Conservation (phyloP, 2,888 invertebrate species). For the Thelaira solivaga region DNA sequence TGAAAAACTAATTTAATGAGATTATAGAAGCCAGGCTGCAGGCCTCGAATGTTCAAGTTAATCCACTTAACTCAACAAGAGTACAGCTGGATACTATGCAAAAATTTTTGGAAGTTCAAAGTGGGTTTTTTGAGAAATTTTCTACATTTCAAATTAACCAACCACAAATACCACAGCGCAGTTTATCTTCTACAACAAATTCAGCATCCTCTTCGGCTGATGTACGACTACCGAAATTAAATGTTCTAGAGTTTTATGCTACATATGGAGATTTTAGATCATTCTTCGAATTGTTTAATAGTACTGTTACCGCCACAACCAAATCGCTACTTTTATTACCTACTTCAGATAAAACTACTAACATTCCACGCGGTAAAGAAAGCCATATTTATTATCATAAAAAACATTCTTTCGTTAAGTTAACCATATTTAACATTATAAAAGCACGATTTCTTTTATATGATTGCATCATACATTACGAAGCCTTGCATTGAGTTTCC, state of each 20-base stretch:
- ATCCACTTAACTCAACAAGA: background rate
- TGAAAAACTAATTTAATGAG: background rate
- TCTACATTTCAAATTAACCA: background rate
- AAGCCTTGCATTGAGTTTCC: too few species aligned
- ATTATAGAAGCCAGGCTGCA: background rate
- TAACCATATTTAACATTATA: too few species aligned
- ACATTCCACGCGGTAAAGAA: too few species aligned
- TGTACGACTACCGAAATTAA: constrained; percentile 26
- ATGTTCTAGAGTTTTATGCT: background rate
- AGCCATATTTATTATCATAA: too few species aligned
- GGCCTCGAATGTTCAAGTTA: background rate
- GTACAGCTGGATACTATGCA: background rate
- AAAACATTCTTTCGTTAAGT: too few species aligned
- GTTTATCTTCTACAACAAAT: background rate
- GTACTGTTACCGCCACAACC: too few species aligned
- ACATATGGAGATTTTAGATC: background rate
- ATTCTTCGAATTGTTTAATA: too few species aligned
- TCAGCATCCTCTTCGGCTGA: constrained; percentile 11
- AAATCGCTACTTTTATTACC: too few species aligned
- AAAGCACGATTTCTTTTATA: too few species aligned
- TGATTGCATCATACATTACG: too few species aligned
- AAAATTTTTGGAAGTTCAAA: background rate
- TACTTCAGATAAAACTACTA: too few species aligned
- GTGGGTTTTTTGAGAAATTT: constrained; percentile 7
- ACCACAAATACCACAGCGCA: background rate